Evolutionary conservation across 2,113 vertebrate species (phyloP).

Genomic region (Eulemur rufifrons): DNA sequence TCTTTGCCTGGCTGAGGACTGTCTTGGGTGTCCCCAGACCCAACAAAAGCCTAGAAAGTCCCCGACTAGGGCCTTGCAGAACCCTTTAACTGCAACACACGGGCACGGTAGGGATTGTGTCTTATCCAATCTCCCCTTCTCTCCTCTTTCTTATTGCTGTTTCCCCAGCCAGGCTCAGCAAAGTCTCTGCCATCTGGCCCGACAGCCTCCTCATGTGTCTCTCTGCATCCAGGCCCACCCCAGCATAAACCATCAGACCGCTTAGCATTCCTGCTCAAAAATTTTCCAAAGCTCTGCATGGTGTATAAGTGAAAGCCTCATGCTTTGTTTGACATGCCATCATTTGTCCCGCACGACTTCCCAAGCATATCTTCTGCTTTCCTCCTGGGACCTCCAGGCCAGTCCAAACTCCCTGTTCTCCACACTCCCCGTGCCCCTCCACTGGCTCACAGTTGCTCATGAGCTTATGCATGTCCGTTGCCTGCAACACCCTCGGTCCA

Average conservation of each 20-base stretch:
- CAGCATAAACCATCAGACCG: background rate
- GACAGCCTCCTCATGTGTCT: background rate
- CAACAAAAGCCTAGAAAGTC: background rate
- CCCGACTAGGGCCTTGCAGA: too few relatives aligned
- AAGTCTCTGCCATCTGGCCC: background rate
- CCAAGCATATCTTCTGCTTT: background rate
- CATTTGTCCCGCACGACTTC: background rate
- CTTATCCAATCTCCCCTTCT: background rate
- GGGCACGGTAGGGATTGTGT: fast-evolving
- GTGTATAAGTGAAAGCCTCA: background rate
- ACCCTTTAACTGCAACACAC: background rate
- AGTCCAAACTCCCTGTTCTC: background rate
- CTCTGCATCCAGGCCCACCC: too few relatives aligned
- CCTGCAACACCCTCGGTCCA: background rate
- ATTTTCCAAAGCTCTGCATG: background rate
- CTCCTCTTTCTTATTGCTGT: background rate
- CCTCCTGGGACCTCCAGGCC: background rate
- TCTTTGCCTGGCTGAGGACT: background rate
- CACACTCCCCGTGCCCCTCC: fast-evolving
- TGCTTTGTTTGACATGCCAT: background rate
- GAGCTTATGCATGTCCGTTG: background rate
- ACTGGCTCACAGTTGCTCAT: background rate
- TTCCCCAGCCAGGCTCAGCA: background rate
- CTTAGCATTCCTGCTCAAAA: background rate
- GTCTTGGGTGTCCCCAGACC: background rate